phyloP scores from a whole-genome alignment of 2,888 invertebrate genomes.

The Pseudococcus longispinus region DNA sequence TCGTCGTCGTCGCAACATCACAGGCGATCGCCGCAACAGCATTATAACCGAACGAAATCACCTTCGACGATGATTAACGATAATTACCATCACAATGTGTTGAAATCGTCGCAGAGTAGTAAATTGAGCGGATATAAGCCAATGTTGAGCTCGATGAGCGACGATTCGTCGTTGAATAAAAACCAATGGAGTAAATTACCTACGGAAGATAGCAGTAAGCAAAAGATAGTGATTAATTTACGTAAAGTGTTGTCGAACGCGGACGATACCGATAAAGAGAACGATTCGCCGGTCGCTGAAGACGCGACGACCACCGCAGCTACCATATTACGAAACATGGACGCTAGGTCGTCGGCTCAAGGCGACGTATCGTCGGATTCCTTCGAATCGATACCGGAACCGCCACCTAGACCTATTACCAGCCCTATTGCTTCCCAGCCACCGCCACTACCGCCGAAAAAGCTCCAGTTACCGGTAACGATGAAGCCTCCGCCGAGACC shows the following conservation, averaged over 20 bases:
- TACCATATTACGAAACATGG: slow-evolving; percentile 55
- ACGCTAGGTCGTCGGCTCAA: slow-evolving; percentile 38
- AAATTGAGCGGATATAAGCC: slow-evolving; percentile 25
- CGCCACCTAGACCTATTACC: slow-evolving; percentile 74
- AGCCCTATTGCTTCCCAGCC: slow-evolving; percentile 69
- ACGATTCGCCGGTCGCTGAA: slow-evolving; percentile 60
- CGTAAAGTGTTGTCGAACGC: slow-evolving; percentile 53
- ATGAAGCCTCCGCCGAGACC: slow-evolving; percentile 71
- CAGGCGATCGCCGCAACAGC: not conserved
- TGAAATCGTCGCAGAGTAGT: slow-evolving; percentile 25
- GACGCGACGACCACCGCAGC: slow-evolving; percentile 59
- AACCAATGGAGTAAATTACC: not conserved
- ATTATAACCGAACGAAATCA: not conserved
- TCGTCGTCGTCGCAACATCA: not conserved
- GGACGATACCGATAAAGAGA: slow-evolving; percentile 58
- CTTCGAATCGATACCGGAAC: slow-evolving; percentile 67
- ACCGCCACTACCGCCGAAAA: slow-evolving; percentile 77
- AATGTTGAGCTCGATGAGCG: not conserved
- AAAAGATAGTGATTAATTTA: slow-evolving; percentile 55
- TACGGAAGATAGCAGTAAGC: not conserved
- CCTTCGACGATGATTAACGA: not conserved
- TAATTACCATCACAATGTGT: not conserved
- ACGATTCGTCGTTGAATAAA: not conserved
- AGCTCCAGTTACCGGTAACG: slow-evolving; percentile 68
- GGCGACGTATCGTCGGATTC: slow-evolving; percentile 54